Evolutionary conservation across 37 sponge, comb jelly and placozoan genomes (phyloP).

Genomic region (Geodia barretti): DNA sequence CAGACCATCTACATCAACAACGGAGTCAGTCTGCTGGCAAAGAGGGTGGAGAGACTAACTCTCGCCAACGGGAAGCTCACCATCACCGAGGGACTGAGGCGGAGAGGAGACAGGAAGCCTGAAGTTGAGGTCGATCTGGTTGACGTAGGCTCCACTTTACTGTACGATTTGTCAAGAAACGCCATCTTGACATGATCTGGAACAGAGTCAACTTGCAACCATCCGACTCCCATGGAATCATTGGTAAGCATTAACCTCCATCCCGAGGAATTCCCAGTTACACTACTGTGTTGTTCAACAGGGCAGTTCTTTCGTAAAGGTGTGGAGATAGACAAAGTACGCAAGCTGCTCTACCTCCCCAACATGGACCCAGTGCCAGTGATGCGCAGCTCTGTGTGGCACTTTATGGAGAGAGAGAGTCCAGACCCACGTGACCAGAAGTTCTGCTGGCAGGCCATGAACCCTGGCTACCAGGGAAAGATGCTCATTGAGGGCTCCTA

Average conservation of each 20-base stretch:
- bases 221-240: conserved; percentile 30
- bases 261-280: neutral
- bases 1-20: conserved; percentile 18
- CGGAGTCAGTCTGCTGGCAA: conserved; percentile 4
- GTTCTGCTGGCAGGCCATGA: conserved; percentile 52
- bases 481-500: conserved; percentile 32
- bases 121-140: conserved; percentile 18
- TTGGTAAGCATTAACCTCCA: conserved; percentile 32
- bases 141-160: conserved; percentile 23
- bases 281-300: neutral
- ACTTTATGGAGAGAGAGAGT: conserved; percentile 46
- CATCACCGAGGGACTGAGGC: conserved; percentile 16
- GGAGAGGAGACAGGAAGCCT: neutral
- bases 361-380: conserved; percentile 34
- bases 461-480: conserved; percentile 51
- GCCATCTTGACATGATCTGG: conserved; percentile 37
- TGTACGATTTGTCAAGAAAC: conserved; percentile 20
- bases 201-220: conserved; percentile 13
- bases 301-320: conserved; percentile 36
- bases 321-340: conserved; percentile 32
- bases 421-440: conserved; percentile 19
- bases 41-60: neutral
- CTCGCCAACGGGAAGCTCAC: conserved; percentile 16
- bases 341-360: conserved; percentile 12
- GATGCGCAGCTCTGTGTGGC: conserved; percentile 43